Percentiles rank a stretch among this genome's conserved stretches.
These are phyloP conservation scores for Netelia virgata DNA, from an alignment of 2,888 invertebrate genomes.

Conservation along the genomic window DNA sequence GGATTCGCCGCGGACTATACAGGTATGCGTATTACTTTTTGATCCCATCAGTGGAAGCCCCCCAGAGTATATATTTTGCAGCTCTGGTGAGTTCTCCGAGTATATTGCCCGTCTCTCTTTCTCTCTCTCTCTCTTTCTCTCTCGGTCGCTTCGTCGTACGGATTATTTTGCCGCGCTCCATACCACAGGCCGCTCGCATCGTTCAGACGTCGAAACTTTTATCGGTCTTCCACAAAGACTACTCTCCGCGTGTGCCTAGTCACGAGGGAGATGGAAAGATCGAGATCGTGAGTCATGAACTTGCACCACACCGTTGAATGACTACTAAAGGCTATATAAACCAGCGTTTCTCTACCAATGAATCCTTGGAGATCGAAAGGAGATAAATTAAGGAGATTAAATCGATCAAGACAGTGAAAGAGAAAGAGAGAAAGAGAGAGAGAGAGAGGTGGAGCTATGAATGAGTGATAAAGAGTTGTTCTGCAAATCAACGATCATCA, in stretches of 20 bases:
- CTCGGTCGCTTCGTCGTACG: constrained; percentile 34
- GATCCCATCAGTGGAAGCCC: constrained; percentile 16
- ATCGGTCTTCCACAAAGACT: constrained; percentile 30
- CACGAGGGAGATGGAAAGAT: constrained; percentile 23
- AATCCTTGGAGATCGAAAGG: constrained; percentile 24
- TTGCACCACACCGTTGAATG: constrained; percentile 20
- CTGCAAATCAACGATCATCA: too few relatives aligned
- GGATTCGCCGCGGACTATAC: neutral
- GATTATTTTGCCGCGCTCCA: constrained; percentile 34
- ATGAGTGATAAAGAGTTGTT: constrained; percentile 3
- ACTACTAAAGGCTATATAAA: constrained; percentile 8
- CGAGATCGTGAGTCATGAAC: constrained; percentile 48
- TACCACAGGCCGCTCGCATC: neutral
- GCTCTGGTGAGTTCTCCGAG: constrained; percentile 7
- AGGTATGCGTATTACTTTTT: neutral
- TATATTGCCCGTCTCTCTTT: neutral
- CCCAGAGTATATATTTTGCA: constrained; percentile 16
- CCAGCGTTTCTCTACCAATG: neutral
- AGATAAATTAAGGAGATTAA: constrained; percentile 12
- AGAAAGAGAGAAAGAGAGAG: neutral
- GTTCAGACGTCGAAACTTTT: constrained; percentile 28
- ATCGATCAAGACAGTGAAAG: neutral
- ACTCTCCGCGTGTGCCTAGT: neutral
- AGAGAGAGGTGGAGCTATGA: neutral
- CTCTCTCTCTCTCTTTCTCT: neutral